Evolutionary conservation across 2,113 vertebrate genomes (phyloP).

Genomic region (Hyaena hyaena): DNA sequence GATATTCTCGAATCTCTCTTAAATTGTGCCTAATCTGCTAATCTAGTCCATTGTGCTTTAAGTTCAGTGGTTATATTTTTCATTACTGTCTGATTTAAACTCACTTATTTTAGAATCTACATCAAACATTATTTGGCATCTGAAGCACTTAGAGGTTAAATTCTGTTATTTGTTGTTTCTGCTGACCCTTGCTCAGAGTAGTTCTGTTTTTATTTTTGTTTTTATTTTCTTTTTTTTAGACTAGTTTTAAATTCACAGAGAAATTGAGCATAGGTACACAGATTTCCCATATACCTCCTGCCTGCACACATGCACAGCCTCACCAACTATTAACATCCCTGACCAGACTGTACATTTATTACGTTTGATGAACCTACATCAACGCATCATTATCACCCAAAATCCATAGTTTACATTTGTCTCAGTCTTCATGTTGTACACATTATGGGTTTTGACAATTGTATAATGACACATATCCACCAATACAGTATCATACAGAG

Average conservation of each 20-base stretch:
- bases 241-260: neutral
- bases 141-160: neutral
- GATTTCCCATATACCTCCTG: neutral
- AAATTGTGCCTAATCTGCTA: neutral
- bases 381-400: neutral
- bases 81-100: neutral
- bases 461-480: neutral
- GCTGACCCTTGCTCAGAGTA: neutral
- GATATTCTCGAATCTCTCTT: neutral
- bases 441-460: neutral
- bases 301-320: neutral
- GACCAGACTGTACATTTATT: neutral
- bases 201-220: neutral
- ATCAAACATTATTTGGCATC: neutral
- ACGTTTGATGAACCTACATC: neutral
- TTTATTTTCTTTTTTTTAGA: neutral
- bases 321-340: neutral
- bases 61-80: neutral
- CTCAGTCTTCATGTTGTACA: neutral
- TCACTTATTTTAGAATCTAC: neutral
- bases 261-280: neutral
- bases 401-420: neutral
- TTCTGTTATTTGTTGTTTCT: neutral
- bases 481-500: neutral
- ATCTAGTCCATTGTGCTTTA: neutral